These are phyloP conservation scores for Leucoraja ocellata DNA, from an alignment of 2,797 vertebrate species.

Conservation along the genomic window DNA sequence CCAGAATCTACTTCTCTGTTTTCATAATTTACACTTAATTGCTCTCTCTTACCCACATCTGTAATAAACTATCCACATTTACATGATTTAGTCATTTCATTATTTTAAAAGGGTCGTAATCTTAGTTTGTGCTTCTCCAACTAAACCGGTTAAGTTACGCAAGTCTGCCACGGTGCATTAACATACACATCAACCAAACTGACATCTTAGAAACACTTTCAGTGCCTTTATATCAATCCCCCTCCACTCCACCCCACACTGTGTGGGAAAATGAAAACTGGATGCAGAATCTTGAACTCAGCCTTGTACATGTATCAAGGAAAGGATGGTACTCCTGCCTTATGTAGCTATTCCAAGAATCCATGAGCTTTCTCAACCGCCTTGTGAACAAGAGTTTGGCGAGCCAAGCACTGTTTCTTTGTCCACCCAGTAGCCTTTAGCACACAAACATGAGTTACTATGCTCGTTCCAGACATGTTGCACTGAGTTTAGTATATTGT, in stretches of 20 bases:
- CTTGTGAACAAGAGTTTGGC: background rate
- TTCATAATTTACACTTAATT: background rate
- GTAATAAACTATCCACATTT: background rate
- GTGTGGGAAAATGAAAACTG: background rate
- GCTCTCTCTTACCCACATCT: background rate
- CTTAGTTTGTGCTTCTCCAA: background rate
- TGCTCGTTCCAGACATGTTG: background rate
- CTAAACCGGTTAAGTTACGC: no score
- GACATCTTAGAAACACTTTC: background rate
- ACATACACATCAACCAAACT: background rate
- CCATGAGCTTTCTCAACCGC: background rate
- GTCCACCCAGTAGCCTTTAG: background rate
- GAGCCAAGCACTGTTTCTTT: background rate
- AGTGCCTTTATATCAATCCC: no score
- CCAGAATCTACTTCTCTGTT: background rate
- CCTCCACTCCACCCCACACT: background rate
- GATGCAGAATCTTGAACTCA: background rate
- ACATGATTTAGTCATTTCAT: background rate
- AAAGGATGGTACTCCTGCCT: background rate
- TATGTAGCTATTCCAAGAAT: background rate
- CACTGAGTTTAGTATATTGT: no score
- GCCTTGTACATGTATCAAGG: background rate
- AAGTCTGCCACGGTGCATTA: background rate
- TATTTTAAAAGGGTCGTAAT: background rate
- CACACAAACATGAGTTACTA: background rate